Evolutionary conservation across 35 echinoderm and acorn worm species (phyloP), one percentile per base, ranked within the genome.

Genomic region (Stichopus chloronotus): DNA sequence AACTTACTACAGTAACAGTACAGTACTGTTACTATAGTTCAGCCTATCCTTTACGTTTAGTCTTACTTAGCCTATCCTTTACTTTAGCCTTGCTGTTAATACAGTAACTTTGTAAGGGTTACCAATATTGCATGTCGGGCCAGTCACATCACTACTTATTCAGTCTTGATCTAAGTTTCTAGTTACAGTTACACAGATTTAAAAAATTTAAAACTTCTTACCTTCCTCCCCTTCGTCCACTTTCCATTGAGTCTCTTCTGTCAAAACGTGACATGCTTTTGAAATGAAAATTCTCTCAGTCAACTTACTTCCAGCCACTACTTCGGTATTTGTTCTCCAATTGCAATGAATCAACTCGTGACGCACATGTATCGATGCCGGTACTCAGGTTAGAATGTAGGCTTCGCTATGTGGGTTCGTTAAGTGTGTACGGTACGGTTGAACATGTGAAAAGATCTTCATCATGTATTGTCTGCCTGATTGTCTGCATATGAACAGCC

Each of bases 231-330:
- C 92, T 81, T 59, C 92, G 85, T 69, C 92, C 81, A 84, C 86
- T 81, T 86, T 93, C 92, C 57, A 84, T 83, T 8, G 56, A 60
- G 9, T 81, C 30, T 22, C 81, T 81, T 81, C 92, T 93, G 19
- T 93, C 92, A n/a, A 83, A 93, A 52, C 92, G 78, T 25, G 92
- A 93, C 92, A 93, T 93, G 19, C 63, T 93, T 81, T n/a, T 53
- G 30, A 25, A 71, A 11, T 11, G 53, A 90, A 52, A 16, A 53
- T 57, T 10, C 55, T 85, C 25, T 52, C 24, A 87, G 53, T 24
- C 30, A 43, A 43, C 3, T 43, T 43, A 43, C 30, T 43, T 43
- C 3, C 30, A 43, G 30, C 30, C 30, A 43, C 30, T 43, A n/a
- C n/a, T n/a, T n/a, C n/a, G n/a, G n/a, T n/a, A 83, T 43, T 43